These are phyloP conservation scores for Boloria selene DNA, from an alignment of 2,888 invertebrate species.

Conservation along the genomic window DNA sequence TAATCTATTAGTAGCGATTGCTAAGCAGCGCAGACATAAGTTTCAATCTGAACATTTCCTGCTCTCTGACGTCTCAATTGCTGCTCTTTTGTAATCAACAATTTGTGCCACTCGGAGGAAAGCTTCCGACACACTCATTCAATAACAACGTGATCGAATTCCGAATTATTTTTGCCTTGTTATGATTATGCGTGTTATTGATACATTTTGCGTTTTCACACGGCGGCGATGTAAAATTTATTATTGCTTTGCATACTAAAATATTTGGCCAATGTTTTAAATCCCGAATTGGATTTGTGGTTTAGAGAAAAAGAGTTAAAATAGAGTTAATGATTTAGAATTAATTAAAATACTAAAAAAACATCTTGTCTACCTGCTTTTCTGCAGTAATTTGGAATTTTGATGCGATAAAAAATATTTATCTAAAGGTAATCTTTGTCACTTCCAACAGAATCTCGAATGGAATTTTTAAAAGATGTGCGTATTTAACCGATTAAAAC, in stretches of 20 bases:
- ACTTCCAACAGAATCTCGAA: no score
- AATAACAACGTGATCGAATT: slow-evolving; percentile 71
- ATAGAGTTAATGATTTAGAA: no score
- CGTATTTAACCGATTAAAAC: no score
- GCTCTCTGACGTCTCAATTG: slow-evolving; percentile 77
- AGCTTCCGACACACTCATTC: slow-evolving; percentile 65
- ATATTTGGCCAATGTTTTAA: neutral
- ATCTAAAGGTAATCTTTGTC: no score
- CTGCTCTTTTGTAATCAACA: slow-evolving; percentile 81
- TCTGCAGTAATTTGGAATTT: no score
- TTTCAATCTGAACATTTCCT: slow-evolving; percentile 76
- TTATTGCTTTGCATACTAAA: neutral
- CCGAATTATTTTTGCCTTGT: slow-evolving; percentile 66
- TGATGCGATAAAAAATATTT: no score
- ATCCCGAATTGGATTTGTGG: no score
- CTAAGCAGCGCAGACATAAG: slow-evolving; percentile 62
- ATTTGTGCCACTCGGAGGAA: slow-evolving; percentile 71
- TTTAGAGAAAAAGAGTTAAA: no score
- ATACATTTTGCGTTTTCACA: slow-evolving; percentile 26
- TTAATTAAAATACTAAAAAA: no score
- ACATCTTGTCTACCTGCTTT: no score
- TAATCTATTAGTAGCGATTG: slow-evolving; percentile 25
- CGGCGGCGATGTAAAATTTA: slow-evolving; percentile 3
- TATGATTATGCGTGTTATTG: slow-evolving; percentile 50
- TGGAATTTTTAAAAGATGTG: no score